A percentile compares a stretch with the other conserved stretches of the same genome.
Conservation (phyloP, 2,113 vertebrate genomes). For the Crotophaga sulcirostris region DNA sequence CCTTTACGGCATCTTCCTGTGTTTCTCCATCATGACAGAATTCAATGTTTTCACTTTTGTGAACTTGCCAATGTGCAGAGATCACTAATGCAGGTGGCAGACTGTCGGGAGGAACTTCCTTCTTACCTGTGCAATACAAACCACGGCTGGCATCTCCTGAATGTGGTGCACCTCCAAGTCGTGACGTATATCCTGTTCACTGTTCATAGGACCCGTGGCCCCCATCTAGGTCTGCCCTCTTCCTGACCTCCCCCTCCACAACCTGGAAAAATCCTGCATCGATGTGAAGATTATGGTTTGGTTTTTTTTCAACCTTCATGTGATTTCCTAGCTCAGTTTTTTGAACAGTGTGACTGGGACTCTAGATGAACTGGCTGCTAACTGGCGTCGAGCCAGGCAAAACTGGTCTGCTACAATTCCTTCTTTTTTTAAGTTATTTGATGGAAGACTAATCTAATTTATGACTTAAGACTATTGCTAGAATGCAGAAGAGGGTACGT, state of each 20-base stretch:
- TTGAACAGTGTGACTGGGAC: conserved; percentile 75
- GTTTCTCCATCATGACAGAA: conserved; percentile 98
- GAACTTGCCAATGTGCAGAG: conserved; percentile 95
- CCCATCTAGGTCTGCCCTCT: conserved; percentile 3
- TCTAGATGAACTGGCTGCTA: conserved; percentile 85
- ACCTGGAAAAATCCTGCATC: conserved; percentile 67
- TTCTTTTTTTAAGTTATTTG: conserved; percentile 85
- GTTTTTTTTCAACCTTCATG: not conserved
- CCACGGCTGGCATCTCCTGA: conserved; percentile 57
- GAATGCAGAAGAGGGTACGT: conserved; percentile 56
- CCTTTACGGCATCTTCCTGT: conserved; percentile 94
- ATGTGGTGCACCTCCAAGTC: conserved; percentile 28
- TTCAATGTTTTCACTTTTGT: conserved; percentile 99
- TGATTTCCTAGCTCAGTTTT: conserved; percentile 74
- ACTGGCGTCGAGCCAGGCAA: conserved; percentile 78
- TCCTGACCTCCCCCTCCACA: not conserved
- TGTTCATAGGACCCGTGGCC: conserved; percentile 59
- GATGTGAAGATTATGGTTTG: conserved; percentile 68
- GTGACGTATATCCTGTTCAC: conserved; percentile 39
- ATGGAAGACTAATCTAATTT: conserved; percentile 80
- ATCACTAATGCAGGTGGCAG: conserved; percentile 75
- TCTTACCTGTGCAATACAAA: conserved; percentile 82
- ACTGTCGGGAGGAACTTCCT: conserved; percentile 59
- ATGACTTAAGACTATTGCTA: conserved; percentile 77
- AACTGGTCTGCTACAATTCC: conserved; percentile 72